A percentile compares a stretch with the other conserved stretches of the same genome.
Conservation (phyloP, 2,797 vertebrate genomes). For the Tympanoctomys barrerae region DNA sequence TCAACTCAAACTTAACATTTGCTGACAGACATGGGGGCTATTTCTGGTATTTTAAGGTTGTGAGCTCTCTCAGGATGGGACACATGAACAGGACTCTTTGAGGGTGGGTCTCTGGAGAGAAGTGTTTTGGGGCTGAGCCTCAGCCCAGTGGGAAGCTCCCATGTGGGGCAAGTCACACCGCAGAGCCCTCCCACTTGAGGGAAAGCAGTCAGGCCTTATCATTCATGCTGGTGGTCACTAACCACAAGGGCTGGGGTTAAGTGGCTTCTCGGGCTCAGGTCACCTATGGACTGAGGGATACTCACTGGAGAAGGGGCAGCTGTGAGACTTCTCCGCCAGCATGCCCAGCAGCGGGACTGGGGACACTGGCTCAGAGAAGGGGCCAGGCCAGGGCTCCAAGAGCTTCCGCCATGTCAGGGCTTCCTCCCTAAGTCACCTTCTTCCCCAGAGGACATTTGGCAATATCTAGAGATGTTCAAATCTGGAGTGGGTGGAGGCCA, state of each 20-base stretch:
- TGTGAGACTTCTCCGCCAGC: neutral
- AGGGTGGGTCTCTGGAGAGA: neutral
- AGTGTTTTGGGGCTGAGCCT: neutral
- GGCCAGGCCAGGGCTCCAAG: neutral
- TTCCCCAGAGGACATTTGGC: neutral
- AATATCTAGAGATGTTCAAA: neutral
- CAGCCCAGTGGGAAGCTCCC: neutral
- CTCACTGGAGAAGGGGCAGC: neutral
- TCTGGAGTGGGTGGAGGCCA: neutral
- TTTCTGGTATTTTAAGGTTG: neutral
- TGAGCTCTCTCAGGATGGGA: neutral
- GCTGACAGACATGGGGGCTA: neutral
- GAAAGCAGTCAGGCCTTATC: neutral
- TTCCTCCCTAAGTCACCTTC: neutral
- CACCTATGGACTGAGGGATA: neutral
- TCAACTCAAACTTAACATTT: neutral
- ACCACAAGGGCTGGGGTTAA: neutral
- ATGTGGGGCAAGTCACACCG: neutral
- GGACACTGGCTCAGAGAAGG: neutral
- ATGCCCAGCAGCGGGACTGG: neutral
- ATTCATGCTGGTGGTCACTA: neutral
- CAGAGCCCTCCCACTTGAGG: neutral
- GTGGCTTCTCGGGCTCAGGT: neutral
- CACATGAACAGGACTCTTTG: neutral
- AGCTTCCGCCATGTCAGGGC: neutral